Evolutionary conservation across 1,140 invertebrate species (phyloP), one percentile per base, ranked within the genome.

Genomic region (Cydia strobilella): DNA sequence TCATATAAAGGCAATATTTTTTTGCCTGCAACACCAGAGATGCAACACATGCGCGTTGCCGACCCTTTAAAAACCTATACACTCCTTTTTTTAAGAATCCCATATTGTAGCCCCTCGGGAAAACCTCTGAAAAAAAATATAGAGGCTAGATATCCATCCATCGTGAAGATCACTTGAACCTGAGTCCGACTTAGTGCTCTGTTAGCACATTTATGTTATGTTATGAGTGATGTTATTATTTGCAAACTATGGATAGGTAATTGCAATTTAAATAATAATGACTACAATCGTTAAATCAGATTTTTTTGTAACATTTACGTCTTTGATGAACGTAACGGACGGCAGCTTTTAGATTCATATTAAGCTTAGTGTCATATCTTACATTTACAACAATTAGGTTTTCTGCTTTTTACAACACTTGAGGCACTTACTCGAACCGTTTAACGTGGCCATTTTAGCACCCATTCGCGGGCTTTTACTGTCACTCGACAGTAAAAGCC

Each of bases 401-500:
- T 18, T 6, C 15, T 2, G 12, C 0, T 1, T 15, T 51, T 51
- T n/a, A 51, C 48, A 51, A 6, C n/a, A 51, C 20, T 63, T 63
- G 23, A 63, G 12, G 2, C 25, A 25, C 59, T 63, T 63, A 15
- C n/a, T n/a, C n/a, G n/a, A n/a, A n/a, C 3, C 59, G 18, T 25
- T 2, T 65, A 65, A 27, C 23, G 20, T 63, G 25, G 59, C 63
- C 13, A 31, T 35, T 65, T 65, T 65, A 65, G 63, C 63, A 65
- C 63, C 63, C 25, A 65, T 65, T 25, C 1, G 2, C 1, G 63
- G 12, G 31, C 31, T 6, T 65, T 65, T 27, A 65, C 63, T 65
- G 63, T 65, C 48, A 1, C n/a, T n/a, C n/a, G n/a, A n/a, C n/a
- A 51, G 48, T 51, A n/a, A n/a, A n/a, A n/a, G n/a, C n/a, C n/a